Base-by-base conservation (phyloP, 2,797 vertebrate species). In the Diglossa cyanea region DNA sequence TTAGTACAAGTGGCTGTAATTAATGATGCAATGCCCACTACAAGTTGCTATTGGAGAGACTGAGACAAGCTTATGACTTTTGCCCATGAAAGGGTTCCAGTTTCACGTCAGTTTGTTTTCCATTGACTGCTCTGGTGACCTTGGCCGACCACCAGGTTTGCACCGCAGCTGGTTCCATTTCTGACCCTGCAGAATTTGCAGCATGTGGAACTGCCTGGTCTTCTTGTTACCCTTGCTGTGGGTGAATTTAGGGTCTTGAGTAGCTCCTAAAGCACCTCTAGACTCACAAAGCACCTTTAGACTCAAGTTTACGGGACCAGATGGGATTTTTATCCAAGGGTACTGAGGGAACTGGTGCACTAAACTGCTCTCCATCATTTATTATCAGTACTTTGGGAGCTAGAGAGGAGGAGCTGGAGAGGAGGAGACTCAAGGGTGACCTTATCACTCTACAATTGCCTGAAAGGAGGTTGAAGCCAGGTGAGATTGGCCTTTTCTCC, bases 51-150 rank as follows among this genome's bases (percentile, higher is more conserved):
- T 9, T 6, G 11, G 5, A 13, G 31, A 2, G 6, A 11, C 14
- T 25, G 14, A 45, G 24, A 20, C 11, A 8, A 31, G 13, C 1
- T 47, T 15, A 2, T 4, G 16, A 37, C 53, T 71, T 54, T 14
- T 28, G 21, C 25, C 44, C 48, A 6, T 1, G 9, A 21, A 30
- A 28, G 11, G 1, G 1, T 11, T 35, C 13, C 13, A 3, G 4
- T 20, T 79, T 26, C 31, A 6, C 0, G 0, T 2, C 26, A 17
- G 1, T 10, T 24, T 1, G 0, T 19, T 33, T 14, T 45, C 31
- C 11, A 2, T 2, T 26, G 30, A 1, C 21, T 0, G 1, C 37
- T 26, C n/a, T 5, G 13, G 11, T 1, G 11, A 26, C 19, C 23
- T 7, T 1, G 21, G 39, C 30, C 0, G 0, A 26, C 31, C 14